phyloP scores from a whole-genome alignment of 2,888 invertebrate species.

The Endomychus coccineus region DNA sequence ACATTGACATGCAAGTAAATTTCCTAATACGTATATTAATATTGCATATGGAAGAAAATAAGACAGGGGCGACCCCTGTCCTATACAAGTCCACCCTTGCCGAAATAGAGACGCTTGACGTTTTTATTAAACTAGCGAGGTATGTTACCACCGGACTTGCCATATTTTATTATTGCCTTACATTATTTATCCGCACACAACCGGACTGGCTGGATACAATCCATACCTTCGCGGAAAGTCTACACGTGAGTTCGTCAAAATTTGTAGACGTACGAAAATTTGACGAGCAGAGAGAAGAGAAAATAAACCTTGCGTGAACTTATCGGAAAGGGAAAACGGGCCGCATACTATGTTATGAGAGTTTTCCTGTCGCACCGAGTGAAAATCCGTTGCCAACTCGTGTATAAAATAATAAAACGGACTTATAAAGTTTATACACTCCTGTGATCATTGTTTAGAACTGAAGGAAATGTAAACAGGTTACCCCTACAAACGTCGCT shows the following conservation, averaged over 20 bases:
- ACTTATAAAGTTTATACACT: constrained; percentile 3
- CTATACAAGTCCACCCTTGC: constrained; percentile 15
- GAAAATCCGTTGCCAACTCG: constrained; percentile 28
- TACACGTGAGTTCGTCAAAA: background rate
- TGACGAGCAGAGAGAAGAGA: too few relatives aligned
- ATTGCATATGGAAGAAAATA: constrained; percentile 22
- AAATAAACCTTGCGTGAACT: background rate
- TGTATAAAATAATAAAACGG: constrained; percentile 28
- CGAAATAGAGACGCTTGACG: constrained; percentile 18
- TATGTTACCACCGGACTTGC: constrained; percentile 19
- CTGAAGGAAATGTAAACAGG: too few relatives aligned
- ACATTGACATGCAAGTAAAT: constrained; percentile 17
- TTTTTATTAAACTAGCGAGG: constrained; percentile 21
- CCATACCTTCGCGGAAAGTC: background rate
- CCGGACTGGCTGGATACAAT: too few relatives aligned
- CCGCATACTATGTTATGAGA: constrained; percentile 28
- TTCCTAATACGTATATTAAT: constrained; percentile 28
- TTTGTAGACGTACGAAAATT: background rate
- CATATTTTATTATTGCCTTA: constrained; percentile 42
- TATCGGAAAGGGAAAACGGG: too few relatives aligned
- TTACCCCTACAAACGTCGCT: too few relatives aligned
- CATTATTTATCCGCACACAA: constrained; percentile 35
- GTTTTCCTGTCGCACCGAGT: constrained; percentile 27
- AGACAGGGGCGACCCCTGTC: constrained; percentile 23
- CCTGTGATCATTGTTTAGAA: constrained; percentile 2